A percentile compares a stretch with the other conserved stretches of the same genome.
Evolutionary conservation across 1,140 invertebrate species (phyloP).

Genomic region (Teleogryllus occipitalis): DNA sequence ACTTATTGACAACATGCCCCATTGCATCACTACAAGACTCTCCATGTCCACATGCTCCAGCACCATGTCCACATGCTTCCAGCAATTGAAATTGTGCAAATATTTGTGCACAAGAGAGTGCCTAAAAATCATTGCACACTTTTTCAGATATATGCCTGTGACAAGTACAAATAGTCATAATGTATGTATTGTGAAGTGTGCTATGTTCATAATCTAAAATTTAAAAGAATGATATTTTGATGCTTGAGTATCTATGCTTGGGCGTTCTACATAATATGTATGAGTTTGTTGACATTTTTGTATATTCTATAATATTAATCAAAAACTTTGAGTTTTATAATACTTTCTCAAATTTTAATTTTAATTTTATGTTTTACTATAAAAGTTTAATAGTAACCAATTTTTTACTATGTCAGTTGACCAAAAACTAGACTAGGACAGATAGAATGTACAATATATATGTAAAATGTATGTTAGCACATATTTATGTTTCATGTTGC

Average conservation of each 20-base stretch:
- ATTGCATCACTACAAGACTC: background rate
- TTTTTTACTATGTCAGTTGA: no score
- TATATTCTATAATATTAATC: background rate
- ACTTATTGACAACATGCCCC: conserved; percentile 4
- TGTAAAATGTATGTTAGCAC: no score
- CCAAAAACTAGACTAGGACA: no score
- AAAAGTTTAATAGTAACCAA: no score
- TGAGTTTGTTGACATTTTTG: background rate
- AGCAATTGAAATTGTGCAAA: background rate
- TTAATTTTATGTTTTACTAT: no score
- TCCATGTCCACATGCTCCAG: background rate
- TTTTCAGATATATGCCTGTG: background rate
- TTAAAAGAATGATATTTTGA: background rate
- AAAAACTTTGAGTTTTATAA: no score
- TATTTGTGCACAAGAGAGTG: background rate
- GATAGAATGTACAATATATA: no score
- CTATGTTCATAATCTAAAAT: background rate
- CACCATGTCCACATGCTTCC: background rate
- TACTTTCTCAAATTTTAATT: no score
- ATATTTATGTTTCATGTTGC: no score
- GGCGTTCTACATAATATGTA: background rate
- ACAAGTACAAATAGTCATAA: background rate
- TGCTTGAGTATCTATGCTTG: background rate
- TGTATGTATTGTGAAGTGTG: background rate
- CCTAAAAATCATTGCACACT: background rate